Evolutionary conservation across 2,113 vertebrate genomes (phyloP).

Genomic region (Leptocoma aspasia): DNA sequence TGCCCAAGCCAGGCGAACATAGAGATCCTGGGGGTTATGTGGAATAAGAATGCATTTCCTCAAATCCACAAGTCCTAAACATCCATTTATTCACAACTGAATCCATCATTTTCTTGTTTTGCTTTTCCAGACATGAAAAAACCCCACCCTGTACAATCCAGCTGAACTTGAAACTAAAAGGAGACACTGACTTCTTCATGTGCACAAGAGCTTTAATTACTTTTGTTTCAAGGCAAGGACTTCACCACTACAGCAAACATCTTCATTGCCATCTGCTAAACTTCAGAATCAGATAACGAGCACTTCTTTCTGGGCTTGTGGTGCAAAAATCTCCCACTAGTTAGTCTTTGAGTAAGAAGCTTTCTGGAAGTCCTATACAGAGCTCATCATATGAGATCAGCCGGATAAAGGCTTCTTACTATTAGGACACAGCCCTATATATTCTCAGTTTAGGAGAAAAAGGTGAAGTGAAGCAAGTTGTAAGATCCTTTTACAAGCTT

Average conservation of each 20-base stretch:
- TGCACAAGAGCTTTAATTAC: neutral
- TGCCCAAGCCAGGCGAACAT: neutral
- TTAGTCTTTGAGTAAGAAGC: neutral
- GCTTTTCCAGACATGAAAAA: neutral
- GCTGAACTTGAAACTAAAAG: neutral
- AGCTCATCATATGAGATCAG: neutral
- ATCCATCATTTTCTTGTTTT: neutral
- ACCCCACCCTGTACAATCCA: rapidly evolving
- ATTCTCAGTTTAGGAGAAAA: neutral
- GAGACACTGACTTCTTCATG: neutral
- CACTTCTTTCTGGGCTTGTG: neutral
- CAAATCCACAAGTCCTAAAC: neutral
- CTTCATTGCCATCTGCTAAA: neutral
- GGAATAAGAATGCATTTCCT: neutral
- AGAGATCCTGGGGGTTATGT: neutral
- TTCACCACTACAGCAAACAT: neutral
- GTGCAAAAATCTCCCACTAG: neutral
- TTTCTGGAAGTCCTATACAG: neutral
- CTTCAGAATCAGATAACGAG: neutral
- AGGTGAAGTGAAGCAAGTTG: neutral
- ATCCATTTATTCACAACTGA: neutral
- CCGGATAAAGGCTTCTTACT: constrained; percentile 33
- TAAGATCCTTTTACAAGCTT: constrained; percentile 20
- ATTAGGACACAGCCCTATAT: neutral
- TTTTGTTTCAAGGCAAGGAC: neutral